Conservation (phyloP, 1,140 invertebrate species). For the Lerema accius region DNA sequence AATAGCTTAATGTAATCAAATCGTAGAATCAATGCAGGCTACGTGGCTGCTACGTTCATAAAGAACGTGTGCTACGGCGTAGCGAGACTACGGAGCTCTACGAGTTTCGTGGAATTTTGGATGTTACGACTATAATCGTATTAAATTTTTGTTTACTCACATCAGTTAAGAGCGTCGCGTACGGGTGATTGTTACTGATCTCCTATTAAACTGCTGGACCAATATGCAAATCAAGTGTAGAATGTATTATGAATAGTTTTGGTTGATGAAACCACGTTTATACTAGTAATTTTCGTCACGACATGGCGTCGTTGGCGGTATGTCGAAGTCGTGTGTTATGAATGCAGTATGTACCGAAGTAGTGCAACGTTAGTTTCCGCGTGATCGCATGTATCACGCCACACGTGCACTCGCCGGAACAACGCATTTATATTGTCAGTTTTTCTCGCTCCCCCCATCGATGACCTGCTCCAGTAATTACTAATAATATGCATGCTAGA, state of each 20-base stretch:
- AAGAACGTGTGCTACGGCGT: slow-evolving; percentile 3
- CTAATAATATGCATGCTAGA: not conserved
- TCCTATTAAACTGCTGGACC: too few relatives aligned
- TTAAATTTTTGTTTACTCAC: too few relatives aligned
- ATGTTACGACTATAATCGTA: not conserved
- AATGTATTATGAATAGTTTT: too few relatives aligned
- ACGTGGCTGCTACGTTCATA: slow-evolving; percentile 10
- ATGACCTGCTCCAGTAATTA: not conserved
- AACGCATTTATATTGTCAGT: slow-evolving; percentile 23
- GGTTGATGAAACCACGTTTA: too few relatives aligned
- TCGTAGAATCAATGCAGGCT: slow-evolving; percentile 4
- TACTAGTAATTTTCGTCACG: too few relatives aligned
- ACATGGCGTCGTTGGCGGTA: too few relatives aligned
- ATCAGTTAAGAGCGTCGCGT: too few relatives aligned
- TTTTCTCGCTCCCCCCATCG: slow-evolving; percentile 1
- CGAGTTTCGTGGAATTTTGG: not conserved
- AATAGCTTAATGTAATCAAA: slow-evolving; percentile 20
- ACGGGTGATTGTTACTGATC: too few relatives aligned
- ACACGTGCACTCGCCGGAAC: slow-evolving; percentile 10
- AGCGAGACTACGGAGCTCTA: not conserved
- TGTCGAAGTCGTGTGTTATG: too few relatives aligned
- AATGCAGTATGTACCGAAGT: too few relatives aligned
- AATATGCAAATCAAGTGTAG: too few relatives aligned
- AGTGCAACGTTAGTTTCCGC: not conserved
- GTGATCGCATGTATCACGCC: slow-evolving; percentile 18